Evolutionary conservation across 2,113 vertebrate genomes (phyloP).

Genomic region (Dromaius novaehollandiae): DNA sequence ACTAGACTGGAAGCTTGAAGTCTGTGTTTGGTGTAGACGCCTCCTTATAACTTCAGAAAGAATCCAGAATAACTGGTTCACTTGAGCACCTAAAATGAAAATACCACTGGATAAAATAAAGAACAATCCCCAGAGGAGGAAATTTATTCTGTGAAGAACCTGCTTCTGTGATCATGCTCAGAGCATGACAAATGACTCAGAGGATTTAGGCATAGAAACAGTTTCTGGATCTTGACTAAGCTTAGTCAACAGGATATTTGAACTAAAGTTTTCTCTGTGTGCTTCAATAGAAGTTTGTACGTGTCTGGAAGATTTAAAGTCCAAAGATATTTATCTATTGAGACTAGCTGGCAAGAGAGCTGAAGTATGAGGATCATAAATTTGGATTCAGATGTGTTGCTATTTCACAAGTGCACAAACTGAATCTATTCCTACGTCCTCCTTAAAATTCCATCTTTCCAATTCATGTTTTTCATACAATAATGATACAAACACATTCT

Average conservation of each 20-base stretch:
- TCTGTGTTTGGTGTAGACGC: background rate
- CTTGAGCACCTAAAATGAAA: background rate
- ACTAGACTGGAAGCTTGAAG: background rate
- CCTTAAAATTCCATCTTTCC: background rate
- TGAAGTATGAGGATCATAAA: background rate
- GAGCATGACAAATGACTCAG: conserved; percentile 53
- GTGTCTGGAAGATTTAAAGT: conserved; percentile 38
- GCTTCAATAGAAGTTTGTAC: background rate
- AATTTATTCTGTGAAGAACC: conserved; percentile 40
- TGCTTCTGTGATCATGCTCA: conserved; percentile 20
- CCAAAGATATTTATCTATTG: background rate
- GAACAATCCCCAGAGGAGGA: background rate
- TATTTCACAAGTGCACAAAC: background rate
- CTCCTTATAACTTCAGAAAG: background rate
- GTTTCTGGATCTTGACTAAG: conserved; percentile 50
- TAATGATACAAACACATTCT: background rate
- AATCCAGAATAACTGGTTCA: background rate
- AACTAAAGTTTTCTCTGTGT: conserved; percentile 26
- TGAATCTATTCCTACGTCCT: background rate
- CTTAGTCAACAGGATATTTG: conserved; percentile 64
- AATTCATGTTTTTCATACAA: background rate
- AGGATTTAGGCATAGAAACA: conserved; percentile 52
- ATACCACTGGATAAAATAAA: background rate
- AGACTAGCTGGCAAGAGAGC: background rate
- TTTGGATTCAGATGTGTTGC: background rate